Percentiles rank a stretch among this genome's conserved stretches.
phyloP scores from a whole-genome alignment of 2,888 invertebrate genomes.

The Hecatera dysodea region DNA sequence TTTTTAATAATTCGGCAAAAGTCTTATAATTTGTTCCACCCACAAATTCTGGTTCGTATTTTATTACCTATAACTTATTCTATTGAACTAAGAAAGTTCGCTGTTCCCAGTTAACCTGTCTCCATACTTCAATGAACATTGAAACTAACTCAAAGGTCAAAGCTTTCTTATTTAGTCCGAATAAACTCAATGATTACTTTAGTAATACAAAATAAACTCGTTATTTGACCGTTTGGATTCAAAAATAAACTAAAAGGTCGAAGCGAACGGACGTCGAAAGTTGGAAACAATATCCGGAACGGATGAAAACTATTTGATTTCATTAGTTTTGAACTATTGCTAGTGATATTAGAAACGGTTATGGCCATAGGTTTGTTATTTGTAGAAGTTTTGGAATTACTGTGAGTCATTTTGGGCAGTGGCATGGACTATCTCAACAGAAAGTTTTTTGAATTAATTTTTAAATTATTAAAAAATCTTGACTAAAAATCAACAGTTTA shows the following conservation, averaged over 20 bases:
- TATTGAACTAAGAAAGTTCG: background rate
- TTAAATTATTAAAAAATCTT: no score
- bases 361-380: background rate
- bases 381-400: background rate
- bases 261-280: constrained; percentile 21
- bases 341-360: constrained; percentile 29
- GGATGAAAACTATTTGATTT: constrained; percentile 52
- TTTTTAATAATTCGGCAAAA: no score
- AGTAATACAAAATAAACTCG: constrained; percentile 28
- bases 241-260: constrained; percentile 52
- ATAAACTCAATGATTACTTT: constrained; percentile 6
- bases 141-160: background rate
- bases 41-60: background rate
- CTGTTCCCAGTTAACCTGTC: background rate
- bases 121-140: background rate
- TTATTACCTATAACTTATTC: background rate
- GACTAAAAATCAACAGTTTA: no score
- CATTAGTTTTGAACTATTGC: constrained; percentile 47
- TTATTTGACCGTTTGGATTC: constrained; percentile 28
- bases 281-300: constrained; percentile 54
- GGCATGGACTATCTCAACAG: background rate
- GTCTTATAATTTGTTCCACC: no score
- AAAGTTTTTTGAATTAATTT: background rate
- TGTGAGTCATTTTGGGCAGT: background rate
- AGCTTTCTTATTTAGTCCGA: background rate